Evolutionary conservation across 2,113 vertebrate genomes (phyloP), one percentile per base, ranked within the genome.

Genomic region (Oreochromis tanganicae): DNA sequence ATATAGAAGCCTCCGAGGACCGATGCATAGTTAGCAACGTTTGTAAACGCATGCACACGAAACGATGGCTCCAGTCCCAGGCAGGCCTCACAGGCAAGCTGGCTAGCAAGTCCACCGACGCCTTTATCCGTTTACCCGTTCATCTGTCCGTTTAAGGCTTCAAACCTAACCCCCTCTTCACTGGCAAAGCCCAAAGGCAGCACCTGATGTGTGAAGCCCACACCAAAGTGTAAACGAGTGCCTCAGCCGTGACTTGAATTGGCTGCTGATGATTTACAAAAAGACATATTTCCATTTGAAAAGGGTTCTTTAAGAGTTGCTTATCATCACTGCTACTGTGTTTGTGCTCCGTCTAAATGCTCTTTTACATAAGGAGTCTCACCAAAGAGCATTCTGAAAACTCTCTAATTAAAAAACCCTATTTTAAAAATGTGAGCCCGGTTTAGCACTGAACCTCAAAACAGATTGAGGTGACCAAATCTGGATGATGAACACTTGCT

Each of bases 281-380:
- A 86, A 86, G 52, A 32, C 46, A 63, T 34, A 91, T 92, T 89
- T 87, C 84, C 71, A 50, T 82, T 83, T 89, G 48, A 92, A 91
- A 86, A 81, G 63, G 32, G 6, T 32, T 80, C 80, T 82, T 61
- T 87, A 73, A 66, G 83, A 54, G 81, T 57, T 78, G 52, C 82
- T 89, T 86, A 54, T 86, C 85, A 81, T 82, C 79, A 4, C 32
- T 78, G 54, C n/a, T 56, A 66, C 56, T 56, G 54, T 56, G 80
- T 54, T 79, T 19, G 4, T 16, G 80, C 79, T 79, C 56, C 1
- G 21, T 81, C 38, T 54, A 32, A 29, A 29, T 57, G 66, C 78
- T 21, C n/a, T 80, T 71, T 38, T 17, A 84, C 17, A 34, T 43
- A 80, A 81, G 13, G 50, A 78, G 81, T 73, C 46, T 79, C 17